Conservation (phyloP, 2,888 invertebrate genomes). For the Hirtodrosophila duncani region DNA sequence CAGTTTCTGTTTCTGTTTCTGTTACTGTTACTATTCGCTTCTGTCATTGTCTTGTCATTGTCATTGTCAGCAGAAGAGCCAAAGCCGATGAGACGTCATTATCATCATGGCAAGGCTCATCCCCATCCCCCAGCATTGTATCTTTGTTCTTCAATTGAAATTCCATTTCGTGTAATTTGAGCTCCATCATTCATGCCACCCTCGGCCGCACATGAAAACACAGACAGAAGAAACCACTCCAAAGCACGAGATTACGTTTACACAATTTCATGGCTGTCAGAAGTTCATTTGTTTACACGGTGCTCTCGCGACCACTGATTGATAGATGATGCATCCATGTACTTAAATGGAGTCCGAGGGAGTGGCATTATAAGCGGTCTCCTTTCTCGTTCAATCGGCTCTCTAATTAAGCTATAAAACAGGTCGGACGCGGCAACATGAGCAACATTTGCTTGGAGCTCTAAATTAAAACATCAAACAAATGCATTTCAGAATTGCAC, state of each 20-base stretch:
- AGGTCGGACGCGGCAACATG: slow-evolving; percentile 7
- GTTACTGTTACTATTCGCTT: slow-evolving; percentile 12
- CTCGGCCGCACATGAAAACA: slow-evolving; percentile 9
- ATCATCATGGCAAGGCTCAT: background rate
- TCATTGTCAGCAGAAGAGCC: slow-evolving; percentile 35
- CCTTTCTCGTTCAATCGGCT: slow-evolving; percentile 3
- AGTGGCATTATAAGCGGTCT: no score
- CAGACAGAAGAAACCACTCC: background rate
- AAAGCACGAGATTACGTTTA: slow-evolving; percentile 55
- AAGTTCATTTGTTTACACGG: slow-evolving; percentile 56
- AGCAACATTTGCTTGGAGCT: no score
- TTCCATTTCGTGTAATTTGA: slow-evolving; percentile 70
- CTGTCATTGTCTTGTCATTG: slow-evolving; percentile 58
- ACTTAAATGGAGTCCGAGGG: no score
- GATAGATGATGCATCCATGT: slow-evolving; percentile 60
- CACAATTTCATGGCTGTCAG: slow-evolving; percentile 69
- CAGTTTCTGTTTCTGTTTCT: slow-evolving; percentile 49
- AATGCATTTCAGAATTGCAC: slow-evolving; percentile 10
- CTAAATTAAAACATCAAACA: slow-evolving; percentile 29
- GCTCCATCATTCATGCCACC: slow-evolving; percentile 65
- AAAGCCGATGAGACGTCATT: background rate
- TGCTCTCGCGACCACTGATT: slow-evolving; percentile 52
- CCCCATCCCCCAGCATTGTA: no score
- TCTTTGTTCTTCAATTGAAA: slow-evolving; percentile 64
- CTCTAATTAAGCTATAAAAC: slow-evolving; percentile 21